Evolutionary conservation across 1,140 invertebrate genomes (phyloP), one percentile per base, ranked within the genome.

Genomic region (Drosophila parvula): DNA sequence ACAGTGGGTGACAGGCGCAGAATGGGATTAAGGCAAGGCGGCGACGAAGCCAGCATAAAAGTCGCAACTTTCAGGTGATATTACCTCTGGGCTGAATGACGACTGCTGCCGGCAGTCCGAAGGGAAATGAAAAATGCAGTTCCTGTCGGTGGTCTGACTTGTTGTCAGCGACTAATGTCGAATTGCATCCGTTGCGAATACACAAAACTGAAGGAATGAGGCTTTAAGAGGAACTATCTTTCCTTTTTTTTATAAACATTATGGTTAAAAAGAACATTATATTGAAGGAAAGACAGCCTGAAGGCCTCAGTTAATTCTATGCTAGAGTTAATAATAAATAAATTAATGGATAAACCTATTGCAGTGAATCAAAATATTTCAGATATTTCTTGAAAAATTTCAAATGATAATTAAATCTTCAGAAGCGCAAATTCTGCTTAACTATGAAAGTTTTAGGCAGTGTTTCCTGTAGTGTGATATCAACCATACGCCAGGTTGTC

Each of bases 101-200:
- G 48, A 27, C 53, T 50, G 34, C 22, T 50, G 7, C n/a, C 48
- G 48, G n/a, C 44, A 47, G 14, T 50, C 59, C 36, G 63, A 53
- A 67, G 53, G 65, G 62, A 79, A 79, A 83, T 83, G 67, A 73
- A 79, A 85, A 68, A 65, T 81, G 47, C 65, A 67, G 47, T 51
- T 67, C 62, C 68, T 70, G 36, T 12, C 30, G 43, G 28, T 48
- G 48, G 71, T 22, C 67, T 86, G 59, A 69, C 63, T 75, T 60
- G 55, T 53, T 40, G 51, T 55, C 47, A 32, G 16, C 45, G 48
- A 60, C 74, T 68, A 53, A 76, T 59, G 55, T 73, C 53, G 36
- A 59, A 71, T 59, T 74, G 65, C 68, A 36, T 71, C 47, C 62
- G 47, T 27, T 69, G 11, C 38, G n/a, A 38, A 55, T 55, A 32